Evolutionary conservation across 2,888 invertebrate species (phyloP), one percentile per base, ranked within the genome.

Genomic region (Drosophila multiciliata): DNA sequence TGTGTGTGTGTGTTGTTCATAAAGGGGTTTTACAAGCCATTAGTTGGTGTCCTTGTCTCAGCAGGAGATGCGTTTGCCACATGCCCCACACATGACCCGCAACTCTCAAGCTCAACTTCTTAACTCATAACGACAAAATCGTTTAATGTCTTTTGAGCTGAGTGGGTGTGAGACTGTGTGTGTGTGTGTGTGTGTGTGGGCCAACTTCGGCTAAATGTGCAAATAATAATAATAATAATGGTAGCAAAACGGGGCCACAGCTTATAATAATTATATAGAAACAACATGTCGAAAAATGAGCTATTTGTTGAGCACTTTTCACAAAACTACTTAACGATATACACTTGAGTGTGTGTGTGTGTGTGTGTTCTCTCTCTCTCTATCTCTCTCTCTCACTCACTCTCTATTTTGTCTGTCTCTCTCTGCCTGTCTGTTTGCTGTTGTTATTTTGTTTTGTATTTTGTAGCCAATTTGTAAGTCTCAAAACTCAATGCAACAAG

Each of bases 401-500:
- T 45, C 38, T 50, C 42, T 57, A n/a, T 33, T 20, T 35, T 58
- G 15, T 12, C 40, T 36, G 38, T 35, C 45, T 50, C 35, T 57
- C 29, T 29, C 23, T 17, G 33, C 1, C 26, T 35, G 45, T 29
- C 29, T 29, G 20, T 26, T 36, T 70, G 17, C 33, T 54, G 38
- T 55, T 55, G 38, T 26, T 38, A 38, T 26, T 49, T 9, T 12
- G n/a, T 61, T 9, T 15, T 12, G 45, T 42, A 23, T 35, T 1
- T 42, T 29, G 36, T 48, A 45, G 81, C 81, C 78, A 73, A 77
- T 82, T 76, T 64, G 65, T 49, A 70, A 67, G 73, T 74, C 59
- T 76, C 82, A 80, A 90, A 91, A 91, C 92, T 92, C 91, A 91
- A 91, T 91, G 91, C 91, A 91, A 91, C 91, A 92, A 91, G 92